These are phyloP conservation scores for Eristalis intricaria DNA, from an alignment of 2,888 invertebrate species.

Conservation along the genomic window DNA sequence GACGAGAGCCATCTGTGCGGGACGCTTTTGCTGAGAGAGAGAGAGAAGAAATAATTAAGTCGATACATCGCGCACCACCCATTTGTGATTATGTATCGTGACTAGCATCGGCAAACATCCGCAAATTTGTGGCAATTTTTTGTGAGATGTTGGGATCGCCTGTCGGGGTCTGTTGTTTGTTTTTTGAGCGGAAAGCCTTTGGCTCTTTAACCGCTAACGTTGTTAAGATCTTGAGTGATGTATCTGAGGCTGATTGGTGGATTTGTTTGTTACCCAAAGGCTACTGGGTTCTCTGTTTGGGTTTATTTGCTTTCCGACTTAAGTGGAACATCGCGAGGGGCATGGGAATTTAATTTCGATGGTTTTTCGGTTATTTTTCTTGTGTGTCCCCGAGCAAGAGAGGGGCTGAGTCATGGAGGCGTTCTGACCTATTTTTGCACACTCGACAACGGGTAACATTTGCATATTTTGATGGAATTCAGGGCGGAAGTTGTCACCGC, in stretches of 20 bases:
- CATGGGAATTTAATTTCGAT: neutral
- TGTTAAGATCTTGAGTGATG: conserved; percentile 19
- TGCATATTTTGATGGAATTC: neutral
- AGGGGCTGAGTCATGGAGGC: neutral
- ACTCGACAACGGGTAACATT: neutral
- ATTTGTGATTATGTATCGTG: conserved; percentile 59
- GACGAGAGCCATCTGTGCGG: conserved; percentile 3
- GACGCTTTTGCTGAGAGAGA: conserved; percentile 9
- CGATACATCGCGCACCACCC: conserved; percentile 24
- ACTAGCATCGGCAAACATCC: conserved; percentile 57
- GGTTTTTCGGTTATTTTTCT: neutral
- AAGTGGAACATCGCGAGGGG: neutral
- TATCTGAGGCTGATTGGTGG: neutral
- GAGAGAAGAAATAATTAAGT: conserved; percentile 47
- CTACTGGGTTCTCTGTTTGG: neutral
- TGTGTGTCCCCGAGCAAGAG: neutral
- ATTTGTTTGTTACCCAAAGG: neutral
- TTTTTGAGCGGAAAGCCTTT: conserved; percentile 25
- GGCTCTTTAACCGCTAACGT: conserved; percentile 4
- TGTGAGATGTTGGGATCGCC: conserved; percentile 40
- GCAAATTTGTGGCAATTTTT: conserved; percentile 29
- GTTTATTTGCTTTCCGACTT: too few species aligned
- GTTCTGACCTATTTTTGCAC: neutral
- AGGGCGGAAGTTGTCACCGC: neutral
- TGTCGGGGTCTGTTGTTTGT: conserved; percentile 32